Evolutionary conservation across 1,140 invertebrate genomes (phyloP).

Genomic region (Cydia strobilella): DNA sequence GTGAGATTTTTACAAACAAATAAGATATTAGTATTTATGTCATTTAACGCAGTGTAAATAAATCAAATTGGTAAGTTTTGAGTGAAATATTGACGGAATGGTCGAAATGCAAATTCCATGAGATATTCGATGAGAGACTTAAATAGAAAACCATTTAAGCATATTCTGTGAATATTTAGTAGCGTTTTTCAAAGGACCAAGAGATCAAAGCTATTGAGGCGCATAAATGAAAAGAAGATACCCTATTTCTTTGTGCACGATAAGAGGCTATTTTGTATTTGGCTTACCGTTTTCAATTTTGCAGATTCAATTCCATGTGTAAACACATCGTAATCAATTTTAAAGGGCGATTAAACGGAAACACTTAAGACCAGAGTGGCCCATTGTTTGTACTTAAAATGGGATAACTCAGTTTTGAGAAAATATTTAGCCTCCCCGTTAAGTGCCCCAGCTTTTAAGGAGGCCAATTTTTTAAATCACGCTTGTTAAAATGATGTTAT

Average conservation of each 20-base stretch:
- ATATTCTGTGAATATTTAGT: conserved; percentile 61
- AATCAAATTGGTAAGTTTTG: conserved; percentile 14
- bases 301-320: conserved; percentile 38
- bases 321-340: conserved; percentile 40
- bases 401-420: conserved; percentile 23
- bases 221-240: conserved; percentile 61
- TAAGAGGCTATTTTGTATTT: conserved; percentile 52
- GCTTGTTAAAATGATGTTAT: neutral
- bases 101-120: conserved; percentile 44
- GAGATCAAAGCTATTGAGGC: conserved; percentile 65
- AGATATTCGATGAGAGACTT: conserved; percentile 37
- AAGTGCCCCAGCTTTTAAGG: conserved; percentile 14
- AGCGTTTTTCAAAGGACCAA: conserved; percentile 59
- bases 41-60: neutral
- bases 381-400: conserved; percentile 24
- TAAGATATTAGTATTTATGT: neutral
- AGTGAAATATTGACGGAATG: conserved; percentile 26
- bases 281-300: conserved; percentile 45
- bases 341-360: conserved; percentile 33
- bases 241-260: conserved; percentile 55
- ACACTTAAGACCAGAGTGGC: conserved; percentile 1
- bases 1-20: neutral
- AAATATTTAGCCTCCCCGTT: conserved; percentile 16
- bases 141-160: conserved; percentile 55
- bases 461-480: conserved; percentile 10